Base-by-base conservation (phyloP, 2,113 vertebrate genomes). In the Nothobranchius kuhntae region DNA sequence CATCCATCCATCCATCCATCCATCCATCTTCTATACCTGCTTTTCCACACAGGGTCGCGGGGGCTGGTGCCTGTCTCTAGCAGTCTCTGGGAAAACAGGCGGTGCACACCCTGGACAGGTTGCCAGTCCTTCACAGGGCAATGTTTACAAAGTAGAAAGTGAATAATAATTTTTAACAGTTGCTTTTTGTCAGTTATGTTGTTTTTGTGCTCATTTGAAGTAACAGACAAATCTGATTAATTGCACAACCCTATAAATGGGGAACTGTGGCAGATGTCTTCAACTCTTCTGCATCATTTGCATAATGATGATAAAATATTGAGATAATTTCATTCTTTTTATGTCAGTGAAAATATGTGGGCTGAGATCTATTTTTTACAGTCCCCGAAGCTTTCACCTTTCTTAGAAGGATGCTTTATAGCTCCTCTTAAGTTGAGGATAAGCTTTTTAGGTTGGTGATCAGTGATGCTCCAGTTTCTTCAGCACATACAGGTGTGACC, bases 401-500 rank as follows among this genome's bases (percentile, higher is more conserved):
- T 17, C 38, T n/a, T 24, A 64, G 24, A 44, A 5, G 50, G 10
- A 45, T 2, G 12, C 13, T 45, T 8, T 24, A 14, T 53, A 42
- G 10, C 30, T 48, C 2, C 9, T 24, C 26, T n/a, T 9, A 59
- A 42, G 42, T 54, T 35, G 62, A 47, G 17, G 56, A n/a, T 2
- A 2, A 6, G 13, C 26, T 15, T 45, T 56, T 24, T 24, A 53
- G 5, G 35, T 46, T 26, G 42, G n/a, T 53, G 69, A 74, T 63
- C 21, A 26, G 12, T n/a, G 60, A 51, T 57, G 66, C 46, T 69
- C 72, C 57, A 46, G 46, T 72, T 55, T 61, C 57, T 14, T 30
- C 36, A 10, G 12, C 35, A 53, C 55, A 26, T 53, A 2, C 61
- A 63, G 48, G 11, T 17, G 52, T 50, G 71, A 62, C 79, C 83